These are phyloP conservation scores for Vollenhovia emeryi DNA, from an alignment of 1,140 invertebrate species.

Conservation along the genomic window DNA sequence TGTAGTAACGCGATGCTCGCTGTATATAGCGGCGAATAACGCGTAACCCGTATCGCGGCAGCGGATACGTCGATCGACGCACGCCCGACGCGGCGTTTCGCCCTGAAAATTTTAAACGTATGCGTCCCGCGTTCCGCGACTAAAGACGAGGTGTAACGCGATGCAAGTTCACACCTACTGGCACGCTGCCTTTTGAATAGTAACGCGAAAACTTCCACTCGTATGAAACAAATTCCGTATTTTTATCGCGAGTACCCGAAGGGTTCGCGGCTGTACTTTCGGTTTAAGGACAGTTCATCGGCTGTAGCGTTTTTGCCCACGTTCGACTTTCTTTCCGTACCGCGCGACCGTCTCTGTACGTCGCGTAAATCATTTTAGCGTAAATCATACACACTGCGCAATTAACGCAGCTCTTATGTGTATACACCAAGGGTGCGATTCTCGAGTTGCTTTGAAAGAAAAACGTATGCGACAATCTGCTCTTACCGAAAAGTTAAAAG, in stretches of 20 bases:
- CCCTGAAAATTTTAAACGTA: slow-evolving; percentile 22
- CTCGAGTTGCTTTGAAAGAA: no score
- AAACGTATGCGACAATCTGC: no score
- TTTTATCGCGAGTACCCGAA: neutral
- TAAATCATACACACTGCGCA: no score
- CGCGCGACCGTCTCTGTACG: no score
- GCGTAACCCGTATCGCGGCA: neutral
- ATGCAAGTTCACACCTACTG: neutral
- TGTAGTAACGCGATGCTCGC: neutral
- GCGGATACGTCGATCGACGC: slow-evolving; percentile 20
- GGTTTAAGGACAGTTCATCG: no score
- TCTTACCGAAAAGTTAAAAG: no score
- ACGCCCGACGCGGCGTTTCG: neutral
- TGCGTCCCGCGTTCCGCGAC: neutral
- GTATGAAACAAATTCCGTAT: neutral
- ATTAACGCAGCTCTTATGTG: no score
- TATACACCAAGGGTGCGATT: no score
- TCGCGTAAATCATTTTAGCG: no score
- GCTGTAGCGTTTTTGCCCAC: no score
- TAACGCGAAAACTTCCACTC: neutral
- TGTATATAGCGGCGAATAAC: neutral
- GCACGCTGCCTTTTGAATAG: neutral
- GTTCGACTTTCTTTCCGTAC: no score
- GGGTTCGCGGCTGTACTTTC: neutral
- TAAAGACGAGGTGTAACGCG: neutral